Conservation (phyloP, 2,113 vertebrate genomes). For the Pogonocichla stellata region DNA sequence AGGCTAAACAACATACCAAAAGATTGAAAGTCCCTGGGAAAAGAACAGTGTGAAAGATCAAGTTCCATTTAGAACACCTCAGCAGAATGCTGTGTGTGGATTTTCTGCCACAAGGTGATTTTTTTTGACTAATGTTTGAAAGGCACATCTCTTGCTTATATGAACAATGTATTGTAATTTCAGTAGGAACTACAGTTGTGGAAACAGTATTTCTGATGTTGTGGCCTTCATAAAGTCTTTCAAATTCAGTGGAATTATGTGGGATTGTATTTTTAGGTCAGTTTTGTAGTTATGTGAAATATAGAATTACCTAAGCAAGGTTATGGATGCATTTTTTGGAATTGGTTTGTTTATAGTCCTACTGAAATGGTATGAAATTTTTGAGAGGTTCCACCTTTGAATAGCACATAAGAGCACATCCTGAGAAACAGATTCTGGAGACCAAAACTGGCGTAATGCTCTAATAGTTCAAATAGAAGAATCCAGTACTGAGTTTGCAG, state of each 20-base stretch:
- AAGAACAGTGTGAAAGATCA: not conserved
- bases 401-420: not conserved
- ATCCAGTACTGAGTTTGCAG: not conserved
- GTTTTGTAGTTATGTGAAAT: not conserved
- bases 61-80: not conserved
- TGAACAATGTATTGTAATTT: not conserved
- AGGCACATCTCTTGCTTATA: not conserved
- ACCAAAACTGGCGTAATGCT: not conserved
- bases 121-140: not conserved
- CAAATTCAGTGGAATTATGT: not conserved
- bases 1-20: not conserved
- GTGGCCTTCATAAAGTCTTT: not conserved
- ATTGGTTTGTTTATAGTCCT: not conserved
- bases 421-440: not conserved
- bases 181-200: not conserved
- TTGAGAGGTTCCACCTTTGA: not conserved
- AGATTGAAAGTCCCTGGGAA: not conserved
- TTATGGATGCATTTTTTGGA: not conserved
- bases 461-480: not conserved
- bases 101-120: not conserved
- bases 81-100: not conserved
- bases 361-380: not conserved
- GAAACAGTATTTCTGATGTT: not conserved
- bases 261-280: not conserved
- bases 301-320: not conserved